Conservation (phyloP, 1,140 invertebrate genomes). For the Atopsyche davidsoni region DNA sequence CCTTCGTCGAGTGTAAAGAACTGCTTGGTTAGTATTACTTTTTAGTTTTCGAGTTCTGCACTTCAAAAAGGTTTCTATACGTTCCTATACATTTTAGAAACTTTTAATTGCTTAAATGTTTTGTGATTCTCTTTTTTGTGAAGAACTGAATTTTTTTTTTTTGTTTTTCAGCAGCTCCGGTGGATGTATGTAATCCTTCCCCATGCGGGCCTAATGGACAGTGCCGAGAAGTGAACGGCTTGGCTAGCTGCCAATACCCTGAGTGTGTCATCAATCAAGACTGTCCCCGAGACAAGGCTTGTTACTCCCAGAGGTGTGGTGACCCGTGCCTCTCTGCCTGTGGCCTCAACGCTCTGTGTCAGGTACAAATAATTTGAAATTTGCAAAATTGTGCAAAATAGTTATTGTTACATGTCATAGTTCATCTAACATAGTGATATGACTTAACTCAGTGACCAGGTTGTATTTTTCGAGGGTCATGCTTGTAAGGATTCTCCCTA, state of each 20-base stretch:
- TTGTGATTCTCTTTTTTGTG: no score
- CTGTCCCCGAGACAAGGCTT: constrained; percentile 73
- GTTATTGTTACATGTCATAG: no score
- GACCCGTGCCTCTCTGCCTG: constrained; percentile 77
- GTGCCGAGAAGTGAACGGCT: constrained; percentile 63
- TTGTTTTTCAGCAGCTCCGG: constrained; percentile 33
- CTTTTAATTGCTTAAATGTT: no score
- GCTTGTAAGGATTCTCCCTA: no score
- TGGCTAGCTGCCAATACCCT: constrained; percentile 71
- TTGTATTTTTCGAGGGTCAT: no score
- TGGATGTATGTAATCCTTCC: constrained; percentile 72
- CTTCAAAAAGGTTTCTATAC: no score
- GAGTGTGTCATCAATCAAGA: constrained; percentile 81
- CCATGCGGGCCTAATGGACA: constrained; percentile 75
- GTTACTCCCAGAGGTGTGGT: constrained; percentile 72
- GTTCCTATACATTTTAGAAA: no score
- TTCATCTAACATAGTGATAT: no score
- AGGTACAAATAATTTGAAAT: constrained; percentile 30
- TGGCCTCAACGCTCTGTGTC: constrained; percentile 80
- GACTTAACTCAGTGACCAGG: no score
- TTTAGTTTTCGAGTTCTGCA: background rate
- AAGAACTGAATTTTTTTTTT: constrained; percentile 2
- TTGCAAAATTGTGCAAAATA: no score
- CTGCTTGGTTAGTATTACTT: constrained; percentile 9
- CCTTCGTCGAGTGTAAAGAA: constrained; percentile 61